Evolutionary conservation across 2,113 vertebrate genomes (phyloP).

Genomic region (Ptyas mucosa): DNA sequence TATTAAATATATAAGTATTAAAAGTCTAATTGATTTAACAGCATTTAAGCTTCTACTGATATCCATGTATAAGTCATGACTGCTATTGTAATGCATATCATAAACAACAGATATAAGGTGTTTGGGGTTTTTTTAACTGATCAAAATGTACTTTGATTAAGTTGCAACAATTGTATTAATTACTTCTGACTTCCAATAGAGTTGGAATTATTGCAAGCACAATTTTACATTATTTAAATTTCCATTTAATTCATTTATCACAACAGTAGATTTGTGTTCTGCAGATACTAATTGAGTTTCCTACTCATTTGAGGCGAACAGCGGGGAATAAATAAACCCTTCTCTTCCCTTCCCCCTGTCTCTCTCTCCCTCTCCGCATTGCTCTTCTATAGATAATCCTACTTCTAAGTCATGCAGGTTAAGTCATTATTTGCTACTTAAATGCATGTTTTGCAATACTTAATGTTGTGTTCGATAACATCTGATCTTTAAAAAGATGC

Average conservation of each 20-base stretch:
- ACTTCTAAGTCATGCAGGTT: not conserved
- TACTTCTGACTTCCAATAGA: not conserved
- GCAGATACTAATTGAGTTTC: not conserved
- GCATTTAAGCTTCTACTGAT: not conserved
- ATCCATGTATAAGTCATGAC: not conserved
- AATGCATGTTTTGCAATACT: not conserved
- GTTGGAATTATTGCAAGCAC: not conserved
- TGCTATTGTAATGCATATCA: not conserved
- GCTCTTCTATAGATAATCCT: not conserved
- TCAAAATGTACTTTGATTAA: not conserved
- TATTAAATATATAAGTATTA: not conserved
- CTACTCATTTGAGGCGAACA: not conserved
- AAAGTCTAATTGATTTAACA: not conserved
- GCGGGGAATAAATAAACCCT: not conserved
- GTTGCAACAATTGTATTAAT: not conserved
- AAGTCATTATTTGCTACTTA: not conserved
- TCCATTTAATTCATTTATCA: not conserved
- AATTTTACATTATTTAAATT: not conserved
- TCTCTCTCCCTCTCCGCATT: not conserved
- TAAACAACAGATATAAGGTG: not conserved
- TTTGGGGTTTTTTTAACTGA: not conserved
- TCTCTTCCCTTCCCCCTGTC: not conserved
- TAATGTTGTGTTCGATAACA: not conserved
- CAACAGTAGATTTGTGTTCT: not conserved
- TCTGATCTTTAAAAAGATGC: not conserved